Conservation (phyloP, 2,113 vertebrate species). For the Oostethus manadensis region DNA sequence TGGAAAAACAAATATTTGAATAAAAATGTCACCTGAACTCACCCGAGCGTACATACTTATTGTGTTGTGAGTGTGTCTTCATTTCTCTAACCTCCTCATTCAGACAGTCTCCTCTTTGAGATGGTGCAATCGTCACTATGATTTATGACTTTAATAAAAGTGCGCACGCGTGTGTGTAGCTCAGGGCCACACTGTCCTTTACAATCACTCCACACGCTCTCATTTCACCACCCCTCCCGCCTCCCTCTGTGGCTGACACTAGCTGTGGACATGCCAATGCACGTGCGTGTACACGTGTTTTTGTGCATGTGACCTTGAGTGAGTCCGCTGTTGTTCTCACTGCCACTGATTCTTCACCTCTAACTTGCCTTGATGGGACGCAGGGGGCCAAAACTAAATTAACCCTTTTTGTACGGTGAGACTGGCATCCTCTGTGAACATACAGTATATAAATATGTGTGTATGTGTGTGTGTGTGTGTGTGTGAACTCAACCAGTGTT, state of each 20-base stretch:
- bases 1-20: no score
- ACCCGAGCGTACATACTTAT: constrained; percentile 16
- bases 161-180: constrained; percentile 45
- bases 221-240: constrained; percentile 52
- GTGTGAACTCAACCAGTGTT: constrained; percentile 29
- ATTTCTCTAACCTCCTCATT: constrained; percentile 65
- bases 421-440: constrained; percentile 23
- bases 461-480: constrained; percentile 16
- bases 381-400: constrained; percentile 49
- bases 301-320: constrained; percentile 61
- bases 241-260: constrained; percentile 59
- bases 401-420: constrained; percentile 53
- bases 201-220: constrained; percentile 63
- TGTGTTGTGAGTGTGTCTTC: constrained; percentile 30
- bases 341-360: constrained; percentile 62
- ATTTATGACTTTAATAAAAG: constrained; percentile 73
- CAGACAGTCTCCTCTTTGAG: constrained; percentile 63
- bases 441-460: not conserved
- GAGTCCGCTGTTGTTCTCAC: constrained; percentile 47
- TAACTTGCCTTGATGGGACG: constrained; percentile 59
- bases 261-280: constrained; percentile 62
- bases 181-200: constrained; percentile 66
- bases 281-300: constrained; percentile 8
- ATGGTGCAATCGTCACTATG: constrained; percentile 60
- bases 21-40: not conserved